These are phyloP conservation scores for Panzeria rudis DNA, from an alignment of 2,888 invertebrate species.

Conservation along the genomic window DNA sequence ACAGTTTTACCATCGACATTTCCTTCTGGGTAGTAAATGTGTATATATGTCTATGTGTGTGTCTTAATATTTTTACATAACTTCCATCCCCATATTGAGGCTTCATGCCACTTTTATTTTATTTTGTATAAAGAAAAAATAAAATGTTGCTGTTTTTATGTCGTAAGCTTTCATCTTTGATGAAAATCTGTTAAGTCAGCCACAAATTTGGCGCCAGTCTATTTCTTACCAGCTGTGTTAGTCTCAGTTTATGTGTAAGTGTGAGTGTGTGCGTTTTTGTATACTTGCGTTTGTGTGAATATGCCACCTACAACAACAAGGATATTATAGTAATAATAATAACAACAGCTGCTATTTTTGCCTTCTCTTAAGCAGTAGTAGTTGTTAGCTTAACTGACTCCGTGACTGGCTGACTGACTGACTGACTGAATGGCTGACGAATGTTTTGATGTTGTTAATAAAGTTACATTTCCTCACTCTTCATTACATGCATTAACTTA, in stretches of 20 bases:
- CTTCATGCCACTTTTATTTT: conserved; percentile 36
- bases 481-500: not conserved
- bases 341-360: conserved; percentile 52
- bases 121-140: conserved; percentile 47
- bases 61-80: conserved; percentile 30
- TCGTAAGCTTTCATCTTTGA: conserved; percentile 75
- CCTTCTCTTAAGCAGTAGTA: not conserved
- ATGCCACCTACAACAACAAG: conserved; percentile 20
- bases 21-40: too few species aligned
- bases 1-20: too few species aligned
- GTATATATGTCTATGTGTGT: not conserved
- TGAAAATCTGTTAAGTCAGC: conserved; percentile 81
- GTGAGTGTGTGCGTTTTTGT: conserved; percentile 60
- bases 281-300: not conserved
- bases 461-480: conserved; percentile 43
- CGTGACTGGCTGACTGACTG: conserved; percentile 17
- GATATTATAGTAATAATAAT: conserved; percentile 42
- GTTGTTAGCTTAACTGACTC: conserved; percentile 20
- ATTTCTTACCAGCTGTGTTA: conserved; percentile 79
- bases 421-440: not conserved
- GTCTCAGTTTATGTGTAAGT: conserved; percentile 39
- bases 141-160: conserved; percentile 56
- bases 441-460: conserved; percentile 60
- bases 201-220: conserved; percentile 82
- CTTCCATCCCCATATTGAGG: conserved; percentile 19